Base-by-base conservation (phyloP, 2,888 invertebrate genomes). In the Notodonta ziczac region DNA sequence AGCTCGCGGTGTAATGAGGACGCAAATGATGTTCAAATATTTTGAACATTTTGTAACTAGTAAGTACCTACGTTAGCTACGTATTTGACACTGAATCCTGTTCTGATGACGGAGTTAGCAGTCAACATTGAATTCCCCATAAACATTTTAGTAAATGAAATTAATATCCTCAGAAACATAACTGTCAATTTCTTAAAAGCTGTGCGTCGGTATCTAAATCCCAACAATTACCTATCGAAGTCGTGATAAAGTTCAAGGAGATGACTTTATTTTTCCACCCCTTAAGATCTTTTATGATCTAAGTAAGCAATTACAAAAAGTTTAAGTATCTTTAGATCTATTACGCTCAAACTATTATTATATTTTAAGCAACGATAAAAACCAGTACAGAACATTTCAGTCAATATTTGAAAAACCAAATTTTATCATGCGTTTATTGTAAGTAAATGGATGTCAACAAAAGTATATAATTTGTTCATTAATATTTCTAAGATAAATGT, bases 401-500 rank as follows among this genome's bases (percentile, higher is more conserved):
- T 12, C 48, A 6, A 16, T 5, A n/a, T n/a, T 46, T 46, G 10
- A 42, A 42, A 42, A 42, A n/a, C n/a, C 0, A 42, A 42, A 42
- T 9, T 6, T 7, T 6, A 42, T 10, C 42, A 42, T 42, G 42
- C 10, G 35, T 1, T 35, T 12, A 42, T 42, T n/a, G n/a, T n/a
- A n/a, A n/a, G n/a, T n/a, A n/a, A 56, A 63, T 59, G 63, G 59
- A 61, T 70, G 73, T 65, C 63, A 73, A 70, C 64, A 70, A 55
- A 55, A 55, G 67, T 67, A 70, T 59, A 61, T 73, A 66, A 66
- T 14, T 65, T 70, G 67, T 67, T 65, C 68, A 66, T 63, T 14
- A 59, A 62, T 61, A 67, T 75, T 69, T 73, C 73, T 69, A 59
- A 73, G 64, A 70, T 68, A 73, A 57, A 42, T 73, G 68, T 70